phyloP scores from a whole-genome alignment of 2,113 vertebrate species.

The Acinonyx jubatus region DNA sequence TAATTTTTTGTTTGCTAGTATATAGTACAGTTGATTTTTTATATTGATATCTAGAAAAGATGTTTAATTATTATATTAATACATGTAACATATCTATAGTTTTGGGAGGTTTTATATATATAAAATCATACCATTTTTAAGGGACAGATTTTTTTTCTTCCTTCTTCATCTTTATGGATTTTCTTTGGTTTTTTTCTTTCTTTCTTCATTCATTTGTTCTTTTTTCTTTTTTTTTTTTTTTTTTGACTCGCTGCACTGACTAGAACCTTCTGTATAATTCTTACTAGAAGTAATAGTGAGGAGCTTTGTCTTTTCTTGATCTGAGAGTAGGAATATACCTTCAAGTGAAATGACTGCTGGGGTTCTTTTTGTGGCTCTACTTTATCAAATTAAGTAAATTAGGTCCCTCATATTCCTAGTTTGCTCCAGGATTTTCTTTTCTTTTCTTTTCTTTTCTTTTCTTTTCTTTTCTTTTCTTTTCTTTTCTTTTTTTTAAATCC shows the following conservation, averaged over 20 bases:
- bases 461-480: background rate
- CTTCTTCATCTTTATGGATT: background rate
- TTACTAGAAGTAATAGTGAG: background rate
- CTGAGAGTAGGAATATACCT: background rate
- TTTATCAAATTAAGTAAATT: background rate
- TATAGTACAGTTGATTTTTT: background rate
- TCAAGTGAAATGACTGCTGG: background rate
- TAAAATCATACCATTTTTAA: background rate
- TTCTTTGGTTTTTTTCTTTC: background rate
- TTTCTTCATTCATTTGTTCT: background rate
- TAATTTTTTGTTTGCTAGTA: background rate
- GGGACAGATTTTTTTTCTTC: background rate
- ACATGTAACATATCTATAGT: background rate
- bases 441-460: background rate
- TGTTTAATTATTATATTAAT: background rate
- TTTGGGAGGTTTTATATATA: background rate
- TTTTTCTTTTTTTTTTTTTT: background rate
- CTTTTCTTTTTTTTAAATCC: background rate
- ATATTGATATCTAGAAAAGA: background rate
- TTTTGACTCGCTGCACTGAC: background rate
- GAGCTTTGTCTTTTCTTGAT: background rate
- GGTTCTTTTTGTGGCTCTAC: background rate
- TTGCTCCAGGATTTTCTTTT: background rate
- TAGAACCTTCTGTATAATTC: background rate
- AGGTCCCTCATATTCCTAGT: background rate